A percentile compares a stretch with the other conserved stretches of the same genome.
phyloP scores from a whole-genome alignment of 2,797 vertebrate genomes.

The Sebastes taczanowskii region DNA sequence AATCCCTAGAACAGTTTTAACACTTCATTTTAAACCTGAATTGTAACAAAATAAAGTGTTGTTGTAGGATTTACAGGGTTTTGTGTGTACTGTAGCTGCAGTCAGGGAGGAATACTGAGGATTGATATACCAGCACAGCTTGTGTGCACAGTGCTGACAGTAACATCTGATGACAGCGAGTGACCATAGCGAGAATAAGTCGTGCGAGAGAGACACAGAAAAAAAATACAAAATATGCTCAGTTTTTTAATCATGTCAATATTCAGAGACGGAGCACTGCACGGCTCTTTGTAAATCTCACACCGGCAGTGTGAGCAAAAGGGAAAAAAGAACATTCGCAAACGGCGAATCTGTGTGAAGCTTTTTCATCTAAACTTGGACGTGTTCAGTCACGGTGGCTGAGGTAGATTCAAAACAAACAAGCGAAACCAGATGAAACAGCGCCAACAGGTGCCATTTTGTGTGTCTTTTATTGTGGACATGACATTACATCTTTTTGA shows the following conservation, averaged over 20 bases:
- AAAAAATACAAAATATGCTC: background rate
- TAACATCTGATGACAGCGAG: background rate
- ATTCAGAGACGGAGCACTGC: background rate
- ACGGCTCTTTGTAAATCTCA: slow-evolving; percentile 27
- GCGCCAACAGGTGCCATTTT: slow-evolving; percentile 67
- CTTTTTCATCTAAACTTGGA: slow-evolving; percentile 59
- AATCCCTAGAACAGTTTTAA: background rate
- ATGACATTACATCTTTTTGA: slow-evolving; percentile 88
- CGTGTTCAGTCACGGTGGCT: slow-evolving; percentile 29
- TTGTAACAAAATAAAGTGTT: background rate
- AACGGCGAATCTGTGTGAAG: slow-evolving; percentile 13
- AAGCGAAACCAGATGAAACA: slow-evolving; percentile 36
- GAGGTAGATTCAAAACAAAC: slow-evolving; percentile 40
- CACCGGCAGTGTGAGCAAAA: background rate
- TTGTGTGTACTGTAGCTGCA: background rate
- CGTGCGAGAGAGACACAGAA: background rate
- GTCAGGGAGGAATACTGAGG: background rate
- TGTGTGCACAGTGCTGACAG: background rate
- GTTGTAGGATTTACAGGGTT: background rate
- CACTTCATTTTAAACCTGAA: background rate
- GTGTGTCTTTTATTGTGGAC: slow-evolving; percentile 92
- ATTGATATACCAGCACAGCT: background rate
- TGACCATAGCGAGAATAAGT: background rate
- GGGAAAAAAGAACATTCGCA: slow-evolving; percentile 6
- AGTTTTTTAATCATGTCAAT: slow-evolving; percentile 14